These are phyloP conservation scores for Teleogryllus oceanicus DNA, from an alignment of 2,888 invertebrate species.

Conservation along the genomic window DNA sequence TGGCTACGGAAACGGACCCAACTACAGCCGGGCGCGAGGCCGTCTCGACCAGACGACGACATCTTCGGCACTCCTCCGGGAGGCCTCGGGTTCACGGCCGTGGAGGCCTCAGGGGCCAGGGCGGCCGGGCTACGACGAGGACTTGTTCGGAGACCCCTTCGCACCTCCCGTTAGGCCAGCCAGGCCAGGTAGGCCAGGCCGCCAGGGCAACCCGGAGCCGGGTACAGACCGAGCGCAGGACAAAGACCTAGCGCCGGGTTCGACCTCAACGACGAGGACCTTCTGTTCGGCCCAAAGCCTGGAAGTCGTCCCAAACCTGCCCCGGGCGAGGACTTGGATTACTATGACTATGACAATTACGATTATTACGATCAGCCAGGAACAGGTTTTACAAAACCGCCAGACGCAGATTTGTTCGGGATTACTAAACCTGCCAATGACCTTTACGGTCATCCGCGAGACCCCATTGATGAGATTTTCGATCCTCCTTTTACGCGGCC, in stretches of 20 bases:
- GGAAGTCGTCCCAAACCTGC: neutral
- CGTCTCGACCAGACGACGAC: neutral
- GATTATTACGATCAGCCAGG: neutral
- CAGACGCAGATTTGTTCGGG: neutral
- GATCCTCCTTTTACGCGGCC: neutral
- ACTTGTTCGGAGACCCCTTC: neutral
- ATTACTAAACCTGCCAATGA: neutral
- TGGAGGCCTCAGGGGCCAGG: neutral
- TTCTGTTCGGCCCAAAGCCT: neutral
- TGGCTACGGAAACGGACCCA: neutral
- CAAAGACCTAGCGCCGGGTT: neutral
- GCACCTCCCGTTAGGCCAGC: too few species aligned
- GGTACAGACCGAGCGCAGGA: neutral
- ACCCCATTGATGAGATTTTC: neutral
- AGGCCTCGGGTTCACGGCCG: neutral
- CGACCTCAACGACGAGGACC: neutral
- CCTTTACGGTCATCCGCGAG: neutral
- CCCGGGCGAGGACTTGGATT: neutral
- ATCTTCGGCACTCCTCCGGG: neutral
- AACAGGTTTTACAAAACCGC: neutral
- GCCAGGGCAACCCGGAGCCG: neutral
- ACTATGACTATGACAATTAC: neutral
- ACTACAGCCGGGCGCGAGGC: slow-evolving; percentile 39
- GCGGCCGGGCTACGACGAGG: neutral
- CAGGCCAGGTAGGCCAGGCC: neutral